A percentile compares a stretch with the other conserved stretches of the same genome.
These are phyloP conservation scores for Eugnorisma glareosa DNA, from an alignment of 2,888 invertebrate species.

Conservation along the genomic window DNA sequence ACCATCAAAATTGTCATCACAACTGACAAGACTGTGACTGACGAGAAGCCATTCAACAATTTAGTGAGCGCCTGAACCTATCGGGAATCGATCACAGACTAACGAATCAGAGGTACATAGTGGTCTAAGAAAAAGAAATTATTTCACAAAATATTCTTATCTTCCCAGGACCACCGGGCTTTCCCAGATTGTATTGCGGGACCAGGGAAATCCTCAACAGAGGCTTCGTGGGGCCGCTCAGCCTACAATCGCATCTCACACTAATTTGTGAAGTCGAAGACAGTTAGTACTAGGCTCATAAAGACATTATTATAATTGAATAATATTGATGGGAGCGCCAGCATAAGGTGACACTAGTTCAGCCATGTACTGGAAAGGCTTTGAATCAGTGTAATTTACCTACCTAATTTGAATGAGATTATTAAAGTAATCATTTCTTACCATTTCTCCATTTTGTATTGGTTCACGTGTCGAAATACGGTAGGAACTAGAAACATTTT, in stretches of 20 bases:
- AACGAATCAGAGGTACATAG: neutral
- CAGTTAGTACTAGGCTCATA: slow-evolving; percentile 68
- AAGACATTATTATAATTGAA: neutral
- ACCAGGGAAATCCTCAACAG: slow-evolving; percentile 71
- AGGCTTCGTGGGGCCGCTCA: slow-evolving; percentile 76
- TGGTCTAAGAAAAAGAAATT: neutral
- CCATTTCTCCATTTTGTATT: neutral
- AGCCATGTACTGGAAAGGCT: no score
- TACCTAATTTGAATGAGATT: neutral
- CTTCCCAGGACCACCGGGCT: slow-evolving; percentile 77
- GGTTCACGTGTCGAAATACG: neutral
- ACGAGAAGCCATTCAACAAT: no score
- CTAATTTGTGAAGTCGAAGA: slow-evolving; percentile 80
- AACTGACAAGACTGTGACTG: no score
- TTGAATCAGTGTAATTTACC: no score
- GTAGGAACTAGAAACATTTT: neutral
- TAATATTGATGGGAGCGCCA: neutral
- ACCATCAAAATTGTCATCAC: no score
- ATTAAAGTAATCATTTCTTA: neutral
- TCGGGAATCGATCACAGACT: neutral
- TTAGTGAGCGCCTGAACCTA: no score
- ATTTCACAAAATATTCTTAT: neutral
- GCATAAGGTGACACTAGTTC: neutral
- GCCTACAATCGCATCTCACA: slow-evolving; percentile 75
- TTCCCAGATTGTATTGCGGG: slow-evolving; percentile 75